These are phyloP conservation scores for Cossypha dichroa DNA, from an alignment of 2,797 vertebrate species.

Conservation along the genomic window DNA sequence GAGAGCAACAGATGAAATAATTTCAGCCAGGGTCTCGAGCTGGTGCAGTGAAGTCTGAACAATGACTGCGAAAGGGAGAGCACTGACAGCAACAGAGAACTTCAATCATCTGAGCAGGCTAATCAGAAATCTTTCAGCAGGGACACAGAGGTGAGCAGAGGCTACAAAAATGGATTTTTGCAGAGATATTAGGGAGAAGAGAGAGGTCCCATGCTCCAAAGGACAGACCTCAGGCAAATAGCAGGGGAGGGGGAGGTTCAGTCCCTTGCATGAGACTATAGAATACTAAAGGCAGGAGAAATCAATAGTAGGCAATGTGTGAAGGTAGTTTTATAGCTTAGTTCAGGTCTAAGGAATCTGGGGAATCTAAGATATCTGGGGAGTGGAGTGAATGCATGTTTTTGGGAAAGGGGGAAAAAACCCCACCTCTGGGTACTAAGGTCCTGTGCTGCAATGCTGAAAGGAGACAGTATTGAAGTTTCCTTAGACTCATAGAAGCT, in stretches of 20 bases:
- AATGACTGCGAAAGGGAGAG: neutral
- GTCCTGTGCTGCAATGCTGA: neutral
- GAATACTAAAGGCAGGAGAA: neutral
- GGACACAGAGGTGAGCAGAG: neutral
- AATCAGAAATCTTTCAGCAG: slow-evolving; percentile 32
- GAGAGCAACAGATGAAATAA: neutral
- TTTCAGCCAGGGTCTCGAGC: neutral
- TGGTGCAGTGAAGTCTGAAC: neutral
- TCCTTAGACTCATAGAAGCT: neutral
- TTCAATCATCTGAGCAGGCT: neutral
- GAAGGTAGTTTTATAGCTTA: neutral
- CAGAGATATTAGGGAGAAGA: neutral
- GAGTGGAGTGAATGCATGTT: neutral
- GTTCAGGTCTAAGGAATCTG: neutral
- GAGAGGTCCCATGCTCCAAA: neutral
- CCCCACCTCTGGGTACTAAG: rapidly evolving
- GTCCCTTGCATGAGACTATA: neutral
- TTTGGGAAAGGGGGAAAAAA: rapidly evolving
- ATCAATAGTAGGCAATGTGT: neutral
- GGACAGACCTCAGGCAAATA: neutral
- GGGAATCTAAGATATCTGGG: neutral
- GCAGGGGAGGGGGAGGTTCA: neutral
- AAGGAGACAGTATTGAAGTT: neutral
- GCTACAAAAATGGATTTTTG: slow-evolving; percentile 2
- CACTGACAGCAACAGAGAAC: neutral